phyloP scores from a whole-genome alignment of 2,113 vertebrate species.

The Pantherophis guttatus region DNA sequence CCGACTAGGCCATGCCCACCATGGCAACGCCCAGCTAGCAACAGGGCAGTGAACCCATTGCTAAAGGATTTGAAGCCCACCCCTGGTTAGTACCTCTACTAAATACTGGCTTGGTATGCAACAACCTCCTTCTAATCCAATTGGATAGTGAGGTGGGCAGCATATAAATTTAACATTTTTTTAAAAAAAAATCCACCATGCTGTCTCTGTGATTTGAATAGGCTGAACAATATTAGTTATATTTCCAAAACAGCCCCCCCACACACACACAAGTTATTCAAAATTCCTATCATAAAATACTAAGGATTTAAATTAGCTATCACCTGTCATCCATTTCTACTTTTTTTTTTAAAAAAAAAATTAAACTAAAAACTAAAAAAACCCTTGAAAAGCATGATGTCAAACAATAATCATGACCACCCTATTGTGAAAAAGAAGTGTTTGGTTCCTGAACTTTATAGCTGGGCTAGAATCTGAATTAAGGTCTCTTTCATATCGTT shows the following conservation, averaged over 20 bases:
- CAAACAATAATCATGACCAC: not conserved
- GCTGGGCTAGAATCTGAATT: not conserved
- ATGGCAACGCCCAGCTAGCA: no score
- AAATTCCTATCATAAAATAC: not conserved
- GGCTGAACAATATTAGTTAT: not conserved
- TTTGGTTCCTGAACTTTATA: not conserved
- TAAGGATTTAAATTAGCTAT: not conserved
- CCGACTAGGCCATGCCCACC: no score
- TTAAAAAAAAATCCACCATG: not conserved
- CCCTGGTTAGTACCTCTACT: no score
- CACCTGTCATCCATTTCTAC: not conserved
- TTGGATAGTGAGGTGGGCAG: no score
- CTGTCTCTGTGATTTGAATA: not conserved
- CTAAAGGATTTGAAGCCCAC: no score
- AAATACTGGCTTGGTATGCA: no score
- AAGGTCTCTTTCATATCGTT: not conserved
- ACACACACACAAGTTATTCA: not conserved
- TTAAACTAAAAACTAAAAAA: not conserved
- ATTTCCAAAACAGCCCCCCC: not conserved
- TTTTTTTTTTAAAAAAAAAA: not conserved
- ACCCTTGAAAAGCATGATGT: not conserved
- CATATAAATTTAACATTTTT: no score
- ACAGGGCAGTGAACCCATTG: no score
- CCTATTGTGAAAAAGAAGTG: not conserved
- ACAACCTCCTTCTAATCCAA: no score